Evolutionary conservation across 2,888 invertebrate species (phyloP), one percentile per base, ranked within the genome.

Genomic region (Coenonympha glycerion): DNA sequence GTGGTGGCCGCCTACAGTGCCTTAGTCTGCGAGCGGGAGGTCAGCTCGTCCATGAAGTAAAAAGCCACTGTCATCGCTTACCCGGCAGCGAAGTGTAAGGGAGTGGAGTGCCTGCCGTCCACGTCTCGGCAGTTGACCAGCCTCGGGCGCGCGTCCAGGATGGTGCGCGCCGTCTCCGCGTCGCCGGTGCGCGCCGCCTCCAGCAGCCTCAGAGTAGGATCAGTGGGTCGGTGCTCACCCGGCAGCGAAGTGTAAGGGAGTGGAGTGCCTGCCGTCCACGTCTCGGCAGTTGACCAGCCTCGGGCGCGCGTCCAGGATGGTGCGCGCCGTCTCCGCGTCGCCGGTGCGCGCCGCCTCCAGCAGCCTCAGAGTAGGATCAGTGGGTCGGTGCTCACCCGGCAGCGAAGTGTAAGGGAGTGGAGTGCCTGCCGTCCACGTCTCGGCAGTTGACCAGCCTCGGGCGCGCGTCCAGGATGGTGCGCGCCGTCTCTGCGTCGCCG

Each of bases 21-120:
- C n/a, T n/a, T n/a, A n/a, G n/a, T n/a, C n/a, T n/a, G n/a, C n/a
- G n/a, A n/a, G n/a, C n/a, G n/a, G n/a, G n/a, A n/a, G n/a, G n/a
- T n/a, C n/a, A n/a, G n/a, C n/a, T n/a, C n/a, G n/a, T n/a, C n/a
- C n/a, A n/a, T n/a, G n/a, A n/a, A n/a, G n/a, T n/a, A n/a, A n/a
- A n/a, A n/a, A n/a, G n/a, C n/a, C n/a, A n/a, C n/a, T n/a, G n/a
- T n/a, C 6, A 22, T 26, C 4, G 1, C 30, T 30, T 30, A 84
- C 84, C 98, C 98, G 3, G 97, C 97, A 30, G 98, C 98, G 80
- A 98, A 98, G 79, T 99, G 98, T 59, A 99, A 82, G 0, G 98
- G 98, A 0, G 98, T 98, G 1, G 97, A 97, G 71, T 95, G 95
- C 45, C 95, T 84, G 0, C 98, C 98, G 74, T 98, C 98, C 44